Evolutionary conservation across 2,113 vertebrate genomes (phyloP).

Genomic region (Dolichallabes microphthalmus): DNA sequence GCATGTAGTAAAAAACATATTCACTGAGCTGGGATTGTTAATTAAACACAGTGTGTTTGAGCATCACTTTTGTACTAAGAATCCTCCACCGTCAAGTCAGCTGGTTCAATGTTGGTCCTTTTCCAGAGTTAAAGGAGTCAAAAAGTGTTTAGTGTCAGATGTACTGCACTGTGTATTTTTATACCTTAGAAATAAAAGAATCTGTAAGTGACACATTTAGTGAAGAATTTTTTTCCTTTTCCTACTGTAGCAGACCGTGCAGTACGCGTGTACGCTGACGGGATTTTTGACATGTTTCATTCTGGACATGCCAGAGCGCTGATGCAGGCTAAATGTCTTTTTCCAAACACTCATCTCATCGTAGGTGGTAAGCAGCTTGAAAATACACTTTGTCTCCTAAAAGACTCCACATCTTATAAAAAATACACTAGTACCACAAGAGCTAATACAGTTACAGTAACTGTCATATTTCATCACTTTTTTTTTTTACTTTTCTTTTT

Average conservation of each 20-base stretch:
- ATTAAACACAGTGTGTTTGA: no score
- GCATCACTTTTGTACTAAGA: neutral
- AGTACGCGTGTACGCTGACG: conserved; percentile 94
- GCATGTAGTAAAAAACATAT: neutral
- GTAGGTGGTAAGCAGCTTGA: conserved; percentile 83
- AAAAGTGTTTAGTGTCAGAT: neutral
- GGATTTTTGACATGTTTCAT: conserved; percentile 98
- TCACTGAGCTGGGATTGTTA: neutral
- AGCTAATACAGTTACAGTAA: neutral
- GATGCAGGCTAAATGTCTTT: conserved; percentile 98
- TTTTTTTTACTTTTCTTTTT: neutral
- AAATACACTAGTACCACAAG: neutral
- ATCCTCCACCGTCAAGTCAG: neutral
- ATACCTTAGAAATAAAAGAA: neutral
- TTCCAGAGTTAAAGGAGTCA: neutral
- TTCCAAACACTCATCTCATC: conserved; percentile 97
- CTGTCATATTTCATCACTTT: neutral
- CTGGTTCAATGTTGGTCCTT: neutral
- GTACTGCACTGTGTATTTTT: neutral
- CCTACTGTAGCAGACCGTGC: conserved; percentile 80
- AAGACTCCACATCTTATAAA: no score
- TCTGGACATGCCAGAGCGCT: conserved; percentile 95
- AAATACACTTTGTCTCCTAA: neutral
- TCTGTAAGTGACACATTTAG: neutral
- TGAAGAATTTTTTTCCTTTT: neutral